Conservation (phyloP, 2,888 invertebrate genomes). For the Nudaria mundana region DNA sequence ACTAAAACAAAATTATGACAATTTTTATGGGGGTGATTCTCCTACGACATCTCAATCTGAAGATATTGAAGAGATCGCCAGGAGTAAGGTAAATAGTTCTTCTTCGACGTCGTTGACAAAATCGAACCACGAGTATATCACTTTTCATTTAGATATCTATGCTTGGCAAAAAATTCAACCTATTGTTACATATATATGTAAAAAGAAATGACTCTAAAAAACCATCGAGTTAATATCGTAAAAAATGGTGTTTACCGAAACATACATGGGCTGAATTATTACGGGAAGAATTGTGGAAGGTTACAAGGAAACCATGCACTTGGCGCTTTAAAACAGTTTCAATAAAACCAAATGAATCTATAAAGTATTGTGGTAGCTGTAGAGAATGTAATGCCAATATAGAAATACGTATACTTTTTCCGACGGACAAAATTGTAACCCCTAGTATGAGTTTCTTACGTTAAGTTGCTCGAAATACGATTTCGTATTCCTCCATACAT, state of each 20-base stretch:
- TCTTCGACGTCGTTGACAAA: not conserved
- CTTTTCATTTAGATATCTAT: not conserved
- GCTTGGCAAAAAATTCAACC: conserved; percentile 1
- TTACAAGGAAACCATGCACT: conserved; percentile 1
- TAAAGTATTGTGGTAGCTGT: conserved; percentile 2
- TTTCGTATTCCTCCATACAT: no score
- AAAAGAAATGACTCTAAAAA: conserved; percentile 1
- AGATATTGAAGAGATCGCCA: conserved; percentile 1
- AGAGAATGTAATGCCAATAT: conserved; percentile 3
- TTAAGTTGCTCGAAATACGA: no score
- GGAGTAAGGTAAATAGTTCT: not conserved
- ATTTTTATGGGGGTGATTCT: not conserved
- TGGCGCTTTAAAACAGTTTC: not conserved
- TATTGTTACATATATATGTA: conserved; percentile 2
- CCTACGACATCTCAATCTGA: not conserved
- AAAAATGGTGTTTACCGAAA: no score
- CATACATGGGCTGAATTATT: not conserved
- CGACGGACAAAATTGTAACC: not conserved
- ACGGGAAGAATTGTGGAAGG: conserved; percentile 1
- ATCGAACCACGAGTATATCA: conserved; percentile 1
- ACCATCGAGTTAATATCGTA: not conserved
- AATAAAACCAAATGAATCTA: conserved; percentile 1
- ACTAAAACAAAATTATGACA: conserved; percentile 2
- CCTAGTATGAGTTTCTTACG: no score
- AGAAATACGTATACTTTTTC: conserved; percentile 2